Percentiles rank a stretch among this genome's conserved stretches.
Evolutionary conservation across 2,797 vertebrate species (phyloP).

Genomic region (Anguilla pacifica): DNA sequence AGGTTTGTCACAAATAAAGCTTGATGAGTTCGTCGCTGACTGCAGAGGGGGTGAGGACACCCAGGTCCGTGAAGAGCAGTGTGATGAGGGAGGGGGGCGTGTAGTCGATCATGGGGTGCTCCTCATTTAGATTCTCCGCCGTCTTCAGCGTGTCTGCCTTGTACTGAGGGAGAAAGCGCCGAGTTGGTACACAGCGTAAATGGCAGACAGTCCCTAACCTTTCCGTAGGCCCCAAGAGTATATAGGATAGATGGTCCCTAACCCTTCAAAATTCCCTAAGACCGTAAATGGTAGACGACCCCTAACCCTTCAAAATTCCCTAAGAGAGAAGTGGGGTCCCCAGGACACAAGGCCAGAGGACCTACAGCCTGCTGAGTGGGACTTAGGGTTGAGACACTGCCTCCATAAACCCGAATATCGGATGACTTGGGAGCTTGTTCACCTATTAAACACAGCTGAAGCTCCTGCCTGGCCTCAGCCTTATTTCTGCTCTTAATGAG

Average conservation of each 20-base stretch:
- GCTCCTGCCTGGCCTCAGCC: too few species aligned
- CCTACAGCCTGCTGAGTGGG: too few species aligned
- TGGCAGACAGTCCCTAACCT: neutral
- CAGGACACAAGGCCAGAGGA: too few species aligned
- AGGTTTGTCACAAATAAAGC: conserved; percentile 83
- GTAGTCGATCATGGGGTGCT: conserved; percentile 95
- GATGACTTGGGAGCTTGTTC: too few species aligned
- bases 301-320: neutral
- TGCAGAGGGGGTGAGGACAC: conserved; percentile 92
- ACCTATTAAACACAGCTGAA: too few species aligned
- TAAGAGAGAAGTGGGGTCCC: too few species aligned
- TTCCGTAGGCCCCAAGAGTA: neutral
- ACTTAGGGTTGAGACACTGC: too few species aligned
- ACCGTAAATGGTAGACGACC: neutral
- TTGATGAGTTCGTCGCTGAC: conserved; percentile 98
- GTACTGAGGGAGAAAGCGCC: conserved; percentile 72
- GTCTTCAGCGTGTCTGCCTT: conserved; percentile 89
- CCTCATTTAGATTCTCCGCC: conserved; percentile 76
- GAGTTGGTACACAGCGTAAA: neutral
- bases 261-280: neutral
- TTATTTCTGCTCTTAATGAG: too few species aligned
- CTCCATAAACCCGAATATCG: too few species aligned
- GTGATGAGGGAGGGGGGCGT: conserved; percentile 94
- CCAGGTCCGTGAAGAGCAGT: conserved; percentile 93
- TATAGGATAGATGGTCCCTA: neutral